Conservation (phyloP, 1,140 invertebrate species). For the Bombus polaris region DNA sequence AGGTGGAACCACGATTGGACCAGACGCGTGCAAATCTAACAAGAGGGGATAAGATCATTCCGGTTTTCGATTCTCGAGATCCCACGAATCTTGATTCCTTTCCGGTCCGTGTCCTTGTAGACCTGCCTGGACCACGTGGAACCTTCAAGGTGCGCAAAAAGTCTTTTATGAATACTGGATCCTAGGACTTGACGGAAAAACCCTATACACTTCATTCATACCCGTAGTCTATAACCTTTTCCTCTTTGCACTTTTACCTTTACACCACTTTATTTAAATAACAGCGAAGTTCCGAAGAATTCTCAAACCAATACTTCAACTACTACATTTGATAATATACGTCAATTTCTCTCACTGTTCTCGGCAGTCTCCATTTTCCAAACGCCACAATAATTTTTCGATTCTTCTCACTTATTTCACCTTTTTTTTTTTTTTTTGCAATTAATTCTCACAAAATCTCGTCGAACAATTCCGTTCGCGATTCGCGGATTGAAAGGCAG, state of each 20-base stretch:
- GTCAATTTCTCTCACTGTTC: background rate
- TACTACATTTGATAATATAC: background rate
- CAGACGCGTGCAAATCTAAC: constrained; percentile 44
- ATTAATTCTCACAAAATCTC: background rate
- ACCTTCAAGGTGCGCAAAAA: constrained; percentile 26
- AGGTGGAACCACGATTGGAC: constrained; percentile 24
- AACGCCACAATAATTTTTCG: background rate
- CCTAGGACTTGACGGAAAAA: background rate
- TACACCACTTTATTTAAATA: background rate
- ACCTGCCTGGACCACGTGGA: background rate
- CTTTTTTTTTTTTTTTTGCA: background rate
- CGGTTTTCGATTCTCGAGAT: constrained; percentile 46
- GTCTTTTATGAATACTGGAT: constrained; percentile 10
- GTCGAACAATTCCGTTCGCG: background rate
- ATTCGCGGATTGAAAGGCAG: background rate
- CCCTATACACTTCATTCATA: no score
- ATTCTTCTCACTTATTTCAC: background rate
- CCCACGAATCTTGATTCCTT: constrained; percentile 49
- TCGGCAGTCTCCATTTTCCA: background rate
- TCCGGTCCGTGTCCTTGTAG: constrained; percentile 23
- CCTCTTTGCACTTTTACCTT: background rate
- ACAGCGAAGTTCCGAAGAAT: background rate
- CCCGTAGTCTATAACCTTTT: no score
- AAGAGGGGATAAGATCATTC: constrained; percentile 54
- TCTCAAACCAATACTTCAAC: background rate